Percentiles rank a stretch among this genome's conserved stretches.
Conservation (phyloP, 1,140 invertebrate genomes). For the Cheumatopsyche charites region DNA sequence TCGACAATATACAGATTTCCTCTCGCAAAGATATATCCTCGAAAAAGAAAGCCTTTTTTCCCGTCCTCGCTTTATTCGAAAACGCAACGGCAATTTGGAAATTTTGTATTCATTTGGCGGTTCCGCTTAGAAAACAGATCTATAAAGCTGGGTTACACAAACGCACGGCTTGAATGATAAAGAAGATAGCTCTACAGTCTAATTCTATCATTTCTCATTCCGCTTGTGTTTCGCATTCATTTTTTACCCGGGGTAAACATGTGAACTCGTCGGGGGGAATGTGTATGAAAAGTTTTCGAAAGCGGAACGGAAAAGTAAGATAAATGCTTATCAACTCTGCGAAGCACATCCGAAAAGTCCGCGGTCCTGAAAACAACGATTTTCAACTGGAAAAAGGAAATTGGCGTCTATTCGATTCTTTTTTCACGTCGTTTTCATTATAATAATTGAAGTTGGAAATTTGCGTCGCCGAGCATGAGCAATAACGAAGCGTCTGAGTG, state of each 20-base stretch:
- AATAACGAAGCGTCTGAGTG: slow-evolving; percentile 32
- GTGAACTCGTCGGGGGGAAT: slow-evolving; percentile 37
- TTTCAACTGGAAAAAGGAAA: background rate
- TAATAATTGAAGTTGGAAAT: slow-evolving; percentile 26
- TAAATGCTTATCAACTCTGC: slow-evolving; percentile 39
- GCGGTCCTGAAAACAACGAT: background rate
- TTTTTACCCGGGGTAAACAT: slow-evolving; percentile 43
- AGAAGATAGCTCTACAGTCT: slow-evolving; percentile 41
- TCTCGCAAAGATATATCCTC: background rate
- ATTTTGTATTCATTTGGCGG: slow-evolving; percentile 15
- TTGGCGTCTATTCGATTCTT: background rate
- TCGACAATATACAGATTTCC: background rate
- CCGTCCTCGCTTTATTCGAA: background rate
- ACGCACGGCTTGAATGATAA: slow-evolving; percentile 42
- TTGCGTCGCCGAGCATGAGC: slow-evolving; percentile 34
- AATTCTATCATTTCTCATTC: slow-evolving; percentile 45
- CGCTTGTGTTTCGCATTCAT: slow-evolving; percentile 41
- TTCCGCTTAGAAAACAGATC: slow-evolving; percentile 14
- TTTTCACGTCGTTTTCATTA: background rate
- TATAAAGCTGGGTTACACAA: slow-evolving; percentile 27
- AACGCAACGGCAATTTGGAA: slow-evolving; percentile 14
- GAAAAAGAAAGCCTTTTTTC: too few relatives aligned
- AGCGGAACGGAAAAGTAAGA: slow-evolving; percentile 42
- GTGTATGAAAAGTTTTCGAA: slow-evolving; percentile 41
- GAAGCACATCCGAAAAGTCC: slow-evolving; percentile 36